phyloP scores from a whole-genome alignment of 2,113 vertebrate genomes.

The Indri indri region DNA sequence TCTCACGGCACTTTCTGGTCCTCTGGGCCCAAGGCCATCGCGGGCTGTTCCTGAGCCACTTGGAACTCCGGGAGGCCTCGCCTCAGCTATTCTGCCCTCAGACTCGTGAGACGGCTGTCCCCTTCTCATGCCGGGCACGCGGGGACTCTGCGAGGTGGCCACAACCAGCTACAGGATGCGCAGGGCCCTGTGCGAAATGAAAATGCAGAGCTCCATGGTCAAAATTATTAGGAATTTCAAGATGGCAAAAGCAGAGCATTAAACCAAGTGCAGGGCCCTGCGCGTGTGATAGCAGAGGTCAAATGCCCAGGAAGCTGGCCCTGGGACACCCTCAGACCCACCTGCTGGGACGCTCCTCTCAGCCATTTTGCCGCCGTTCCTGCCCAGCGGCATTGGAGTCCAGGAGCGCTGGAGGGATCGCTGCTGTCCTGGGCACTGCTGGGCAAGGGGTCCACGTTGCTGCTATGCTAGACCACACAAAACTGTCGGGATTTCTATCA shows the following conservation, averaged over 20 bases:
- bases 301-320: rapidly evolving
- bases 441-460: neutral
- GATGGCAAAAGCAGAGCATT: neutral
- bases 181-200: neutral
- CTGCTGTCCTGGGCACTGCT: neutral
- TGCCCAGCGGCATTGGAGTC: rapidly evolving
- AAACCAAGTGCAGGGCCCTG: neutral
- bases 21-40: neutral
- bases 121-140: neutral
- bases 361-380: neutral
- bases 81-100: neutral
- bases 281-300: neutral
- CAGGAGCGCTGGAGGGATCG: rapidly evolving
- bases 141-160: neutral
- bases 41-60: neutral
- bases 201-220: neutral
- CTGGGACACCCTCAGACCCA: neutral
- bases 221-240: neutral
- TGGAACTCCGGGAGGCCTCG: neutral
- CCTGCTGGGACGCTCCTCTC: neutral
- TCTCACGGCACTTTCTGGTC: neutral
- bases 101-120: neutral
- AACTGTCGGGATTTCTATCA: neutral
- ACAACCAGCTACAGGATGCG: rapidly evolving
- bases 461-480: neutral